Base-by-base conservation (phyloP, 2,113 vertebrate genomes). In the Athene cunicularia region DNA sequence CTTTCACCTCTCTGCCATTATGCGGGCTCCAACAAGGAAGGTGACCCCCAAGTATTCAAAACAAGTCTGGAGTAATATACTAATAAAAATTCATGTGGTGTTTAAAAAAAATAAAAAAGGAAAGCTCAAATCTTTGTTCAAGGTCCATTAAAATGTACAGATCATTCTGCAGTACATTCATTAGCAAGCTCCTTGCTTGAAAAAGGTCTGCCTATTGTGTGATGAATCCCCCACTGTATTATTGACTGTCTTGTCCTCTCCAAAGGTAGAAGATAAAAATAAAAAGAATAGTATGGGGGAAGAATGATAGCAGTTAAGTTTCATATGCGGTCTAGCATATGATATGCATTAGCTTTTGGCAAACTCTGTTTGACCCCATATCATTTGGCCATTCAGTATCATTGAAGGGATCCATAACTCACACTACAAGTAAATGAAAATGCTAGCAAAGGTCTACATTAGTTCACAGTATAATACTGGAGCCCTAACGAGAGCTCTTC, bases 31-130 rank as follows among this genome's bases (percentile, higher is more conserved):
- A 71, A 75, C 47, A 76, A 94, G 94, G 88, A 95, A 94, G 97
- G 93, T 97, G 91, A 97, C 93, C 52, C 94, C 67, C 80, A 90
- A 83, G 66, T 70, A 92, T 93, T 97, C 89, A 94, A 97, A 98
- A 84, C 79, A 91, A 96, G 82, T 75, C 86, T 93, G 63, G 62
- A 95, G 89, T 93, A 97, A 97, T 87, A 66, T 56, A 81, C 72
- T 96, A 86, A 96, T 95, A 95, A 97, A 96, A 95, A 96, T 95
- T 95, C 95, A 91, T 94, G 86, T 60, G 41, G 58, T 92, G 86
- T 45, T 95, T 50, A 86, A 68, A 80, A 45, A 83, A 76, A 85
- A 52, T 5, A 49, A 76, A 67, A 84, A 74, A 82, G 64, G 28
- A 77, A 96, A 80, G 73, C 88, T 94, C 62, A 73, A 85, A 82